These are phyloP conservation scores for Bothrops alternatus DNA, from an alignment of 2,797 vertebrate species.

Conservation along the genomic window DNA sequence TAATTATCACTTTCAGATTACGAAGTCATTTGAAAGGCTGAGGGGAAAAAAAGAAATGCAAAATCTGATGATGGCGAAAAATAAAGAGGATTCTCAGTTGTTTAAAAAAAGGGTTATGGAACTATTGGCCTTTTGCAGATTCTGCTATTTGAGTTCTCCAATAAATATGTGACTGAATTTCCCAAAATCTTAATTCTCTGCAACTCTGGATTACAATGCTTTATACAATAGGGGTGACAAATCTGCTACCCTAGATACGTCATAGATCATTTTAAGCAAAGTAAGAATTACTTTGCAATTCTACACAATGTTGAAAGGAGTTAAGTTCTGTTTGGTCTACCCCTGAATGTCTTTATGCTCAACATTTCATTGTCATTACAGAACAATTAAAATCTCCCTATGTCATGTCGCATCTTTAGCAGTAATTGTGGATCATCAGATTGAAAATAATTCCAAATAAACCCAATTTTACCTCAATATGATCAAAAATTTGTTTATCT, in stretches of 20 bases:
- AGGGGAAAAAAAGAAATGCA: background rate
- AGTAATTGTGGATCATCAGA: background rate
- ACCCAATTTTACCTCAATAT: background rate
- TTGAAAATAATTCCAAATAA: background rate
- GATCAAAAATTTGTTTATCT: background rate
- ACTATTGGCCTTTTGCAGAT: background rate
- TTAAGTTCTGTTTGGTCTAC: background rate
- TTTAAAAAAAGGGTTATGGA: background rate
- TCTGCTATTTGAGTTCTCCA: background rate
- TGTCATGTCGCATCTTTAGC: background rate
- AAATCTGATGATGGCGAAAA: background rate
- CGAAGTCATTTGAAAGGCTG: background rate
- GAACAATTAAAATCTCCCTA: background rate
- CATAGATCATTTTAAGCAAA: background rate
- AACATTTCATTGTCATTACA: background rate
- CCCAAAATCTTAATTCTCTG: accelerated
- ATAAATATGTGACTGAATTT: background rate
- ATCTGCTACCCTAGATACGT: background rate
- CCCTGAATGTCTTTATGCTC: background rate
- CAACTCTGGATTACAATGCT: background rate
- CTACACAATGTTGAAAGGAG: background rate
- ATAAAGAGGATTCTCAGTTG: background rate
- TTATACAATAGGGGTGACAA: background rate
- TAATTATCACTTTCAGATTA: background rate
- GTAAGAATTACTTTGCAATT: background rate